Base-by-base conservation (phyloP, 2,797 vertebrate genomes). In the Lates japonicus region DNA sequence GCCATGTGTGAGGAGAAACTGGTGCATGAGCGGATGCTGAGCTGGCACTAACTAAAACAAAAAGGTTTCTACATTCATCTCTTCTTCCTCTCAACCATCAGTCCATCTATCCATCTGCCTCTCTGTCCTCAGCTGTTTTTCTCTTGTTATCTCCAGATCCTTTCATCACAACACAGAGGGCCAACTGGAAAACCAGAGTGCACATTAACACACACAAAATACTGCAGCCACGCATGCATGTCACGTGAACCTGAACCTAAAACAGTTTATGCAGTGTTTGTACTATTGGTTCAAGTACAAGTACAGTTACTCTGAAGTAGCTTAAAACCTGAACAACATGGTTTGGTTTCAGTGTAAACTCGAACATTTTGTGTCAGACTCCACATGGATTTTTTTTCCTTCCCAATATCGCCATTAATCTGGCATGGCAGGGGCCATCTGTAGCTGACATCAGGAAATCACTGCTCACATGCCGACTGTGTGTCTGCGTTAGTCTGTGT, bases 401-500 rank as follows among this genome's bases (percentile, higher is more conserved):
- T 66, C 70, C 61, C 70, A 80, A 51, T 61, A n/a, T 76, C 44
- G 13, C 49, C 62, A 86, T 90, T 88, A 88, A 90, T 92, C 58
- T 84, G 86, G 48, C 76, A 54, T 87, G 87, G 74, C 86, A 78
- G 37, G 13, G 59, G 83, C 89, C 91, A 93, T 90, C 91, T 90
- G 92, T 72, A 81, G 82, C 71, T 85, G 90, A 90, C 86, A 93
- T 91, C 84, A 85, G 87, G 85, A 91, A 90, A 87, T 91, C 81
- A 69, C 80, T 87, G 91, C 87, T 91, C 85, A 87, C 75, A 90
- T 79, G 76, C 72, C 49, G 74, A 83, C 83, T 86, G 84, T 76
- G 77, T 83, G 87, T 84, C 88, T 84, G 63, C 12, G 13, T 81
- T 64, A 48, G 84, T 84, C 78, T 81, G 75, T 81, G 87, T 76